Conservation (phyloP, 2,888 invertebrate species). For the Drosophila anomalipes region DNA sequence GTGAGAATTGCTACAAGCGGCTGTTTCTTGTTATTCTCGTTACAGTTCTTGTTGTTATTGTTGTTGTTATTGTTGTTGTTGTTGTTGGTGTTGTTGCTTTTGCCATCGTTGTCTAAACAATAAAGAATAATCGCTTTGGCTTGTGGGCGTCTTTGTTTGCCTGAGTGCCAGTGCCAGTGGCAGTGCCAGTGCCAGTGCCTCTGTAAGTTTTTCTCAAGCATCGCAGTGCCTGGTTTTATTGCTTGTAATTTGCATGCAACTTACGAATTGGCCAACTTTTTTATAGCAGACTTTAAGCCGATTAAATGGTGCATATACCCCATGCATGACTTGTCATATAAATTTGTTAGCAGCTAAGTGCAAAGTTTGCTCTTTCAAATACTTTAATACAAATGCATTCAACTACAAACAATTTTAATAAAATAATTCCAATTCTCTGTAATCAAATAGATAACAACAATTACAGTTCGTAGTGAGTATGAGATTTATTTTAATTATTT, state of each 20-base stretch:
- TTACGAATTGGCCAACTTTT: slow-evolving; percentile 59
- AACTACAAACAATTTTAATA: background rate
- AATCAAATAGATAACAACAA: background rate
- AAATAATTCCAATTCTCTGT: background rate
- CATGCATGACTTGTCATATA: slow-evolving; percentile 48
- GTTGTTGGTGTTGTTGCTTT: slow-evolving; percentile 17
- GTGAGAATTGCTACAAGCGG: slow-evolving; percentile 82
- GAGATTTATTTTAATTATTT: background rate
- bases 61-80: background rate
- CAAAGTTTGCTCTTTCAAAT: slow-evolving; percentile 39
- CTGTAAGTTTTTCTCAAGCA: slow-evolving; percentile 66
- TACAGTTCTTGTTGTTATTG: slow-evolving; percentile 15
- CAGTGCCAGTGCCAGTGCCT: slow-evolving; percentile 13
- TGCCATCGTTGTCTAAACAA: slow-evolving; percentile 70
- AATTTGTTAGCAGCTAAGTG: slow-evolving; percentile 35
- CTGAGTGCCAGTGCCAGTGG: slow-evolving; percentile 10
- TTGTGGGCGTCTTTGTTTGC: slow-evolving; percentile 42
- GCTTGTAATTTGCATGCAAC: slow-evolving; percentile 79
- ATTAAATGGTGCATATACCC: slow-evolving; percentile 65
- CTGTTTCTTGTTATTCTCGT: slow-evolving; percentile 54
- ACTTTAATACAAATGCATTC: background rate
- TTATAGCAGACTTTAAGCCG: slow-evolving; percentile 69
- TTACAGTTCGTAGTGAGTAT: background rate
- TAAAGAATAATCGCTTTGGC: slow-evolving; percentile 82
- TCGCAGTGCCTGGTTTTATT: slow-evolving; percentile 76